These are phyloP conservation scores for Lithobates pipiens DNA, from an alignment of 2,797 vertebrate genomes.

Conservation along the genomic window DNA sequence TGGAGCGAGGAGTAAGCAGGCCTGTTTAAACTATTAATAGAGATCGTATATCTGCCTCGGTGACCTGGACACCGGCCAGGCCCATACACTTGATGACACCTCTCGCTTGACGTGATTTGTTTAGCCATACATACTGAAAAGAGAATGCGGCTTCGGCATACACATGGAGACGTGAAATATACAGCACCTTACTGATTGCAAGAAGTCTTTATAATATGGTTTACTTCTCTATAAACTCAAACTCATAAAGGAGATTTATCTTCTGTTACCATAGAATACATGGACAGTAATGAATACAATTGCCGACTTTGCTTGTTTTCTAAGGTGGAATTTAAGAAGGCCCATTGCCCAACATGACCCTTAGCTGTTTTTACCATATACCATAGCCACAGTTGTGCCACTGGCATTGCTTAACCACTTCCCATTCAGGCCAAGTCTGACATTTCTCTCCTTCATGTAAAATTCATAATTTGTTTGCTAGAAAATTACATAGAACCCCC, in stretches of 20 bases:
- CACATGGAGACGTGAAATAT: background rate
- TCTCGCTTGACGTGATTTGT: conserved; percentile 5
- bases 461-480: too few species aligned
- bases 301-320: too few species aligned
- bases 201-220: background rate
- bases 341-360: too few species aligned
- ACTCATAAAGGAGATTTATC: background rate
- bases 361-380: too few species aligned
- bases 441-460: too few species aligned
- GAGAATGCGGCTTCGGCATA: background rate
- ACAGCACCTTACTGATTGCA: background rate
- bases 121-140: background rate
- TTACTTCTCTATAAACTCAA: background rate
- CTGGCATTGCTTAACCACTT: too few species aligned
- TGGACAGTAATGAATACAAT: too few species aligned
- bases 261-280: background rate
- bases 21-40: conserved; percentile 30
- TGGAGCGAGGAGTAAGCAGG: background rate
- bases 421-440: too few species aligned
- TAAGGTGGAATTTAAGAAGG: too few species aligned
- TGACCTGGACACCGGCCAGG: background rate
- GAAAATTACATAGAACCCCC: too few species aligned
- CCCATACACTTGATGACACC: conserved; percentile 1
- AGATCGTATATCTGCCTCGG: background rate
- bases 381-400: too few species aligned